phyloP scores from a whole-genome alignment of 2,797 vertebrate species.

The Neopelma chrysocephalum region DNA sequence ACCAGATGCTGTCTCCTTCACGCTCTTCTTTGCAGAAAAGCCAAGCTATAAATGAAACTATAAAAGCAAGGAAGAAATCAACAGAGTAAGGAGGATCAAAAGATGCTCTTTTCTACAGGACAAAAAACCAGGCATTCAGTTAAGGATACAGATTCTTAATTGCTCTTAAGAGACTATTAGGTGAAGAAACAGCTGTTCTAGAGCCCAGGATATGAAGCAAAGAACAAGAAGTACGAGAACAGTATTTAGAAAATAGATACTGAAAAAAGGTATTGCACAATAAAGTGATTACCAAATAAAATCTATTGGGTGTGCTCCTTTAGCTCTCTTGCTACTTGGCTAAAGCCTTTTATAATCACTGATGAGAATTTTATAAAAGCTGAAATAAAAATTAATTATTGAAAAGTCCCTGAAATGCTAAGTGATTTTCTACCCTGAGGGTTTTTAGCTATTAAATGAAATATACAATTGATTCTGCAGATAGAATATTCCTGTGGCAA shows the following conservation, averaged over 20 bases:
- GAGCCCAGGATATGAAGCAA: background rate
- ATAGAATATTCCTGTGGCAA: background rate
- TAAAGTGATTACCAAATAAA: background rate
- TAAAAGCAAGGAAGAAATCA: background rate
- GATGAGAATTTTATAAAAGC: background rate
- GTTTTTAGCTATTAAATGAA: background rate
- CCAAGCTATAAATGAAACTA: background rate
- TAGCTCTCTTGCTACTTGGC: background rate
- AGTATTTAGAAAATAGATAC: background rate
- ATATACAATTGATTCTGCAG: background rate
- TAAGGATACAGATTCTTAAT: constrained; percentile 26
- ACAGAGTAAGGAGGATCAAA: background rate
- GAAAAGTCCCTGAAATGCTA: background rate
- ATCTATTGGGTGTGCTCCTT: background rate
- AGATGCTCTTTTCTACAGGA: background rate
- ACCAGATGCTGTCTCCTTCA: background rate
- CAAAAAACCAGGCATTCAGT: background rate
- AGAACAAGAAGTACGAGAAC: background rate
- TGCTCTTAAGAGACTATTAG: constrained; percentile 20
- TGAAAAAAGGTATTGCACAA: background rate
- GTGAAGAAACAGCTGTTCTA: constrained; percentile 12
- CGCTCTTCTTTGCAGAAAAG: background rate
- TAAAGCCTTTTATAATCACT: background rate
- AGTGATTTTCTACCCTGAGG: background rate
- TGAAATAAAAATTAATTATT: constrained; percentile 42